Evolutionary conservation across 2,888 invertebrate genomes (phyloP).

Genomic region (Hirtodrosophila confusa): DNA sequence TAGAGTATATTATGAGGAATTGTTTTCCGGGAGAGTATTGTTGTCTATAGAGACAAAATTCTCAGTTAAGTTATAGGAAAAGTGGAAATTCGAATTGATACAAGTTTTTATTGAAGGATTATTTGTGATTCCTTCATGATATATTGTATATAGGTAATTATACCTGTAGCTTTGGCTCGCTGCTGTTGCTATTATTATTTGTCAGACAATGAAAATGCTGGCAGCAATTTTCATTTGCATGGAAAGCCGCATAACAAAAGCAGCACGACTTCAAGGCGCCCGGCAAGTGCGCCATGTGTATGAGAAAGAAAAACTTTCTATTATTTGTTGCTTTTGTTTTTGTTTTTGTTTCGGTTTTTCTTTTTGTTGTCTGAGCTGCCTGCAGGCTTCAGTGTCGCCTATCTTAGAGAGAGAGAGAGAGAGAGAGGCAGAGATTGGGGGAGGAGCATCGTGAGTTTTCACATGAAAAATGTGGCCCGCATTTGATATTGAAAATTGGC

Average conservation of each 20-base stretch:
- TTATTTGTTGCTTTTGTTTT: slow-evolving; percentile 30
- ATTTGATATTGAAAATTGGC: slow-evolving; percentile 56
- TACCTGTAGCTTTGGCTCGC: not conserved
- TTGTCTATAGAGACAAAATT: too few species aligned
- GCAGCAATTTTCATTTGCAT: slow-evolving; percentile 69
- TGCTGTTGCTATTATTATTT: slow-evolving; percentile 1
- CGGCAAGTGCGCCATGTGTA: slow-evolving; percentile 49
- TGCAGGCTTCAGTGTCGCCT: slow-evolving; percentile 55
- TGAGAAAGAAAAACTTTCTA: slow-evolving; percentile 70
- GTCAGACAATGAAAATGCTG: slow-evolving; percentile 41
- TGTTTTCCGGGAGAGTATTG: too few species aligned
- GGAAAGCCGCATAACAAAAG: slow-evolving; percentile 67
- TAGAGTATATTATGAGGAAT: too few species aligned
- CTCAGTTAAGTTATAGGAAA: too few species aligned
- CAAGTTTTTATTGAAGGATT: too few species aligned
- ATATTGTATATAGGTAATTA: not conserved
- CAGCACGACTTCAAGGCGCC: slow-evolving; percentile 29
- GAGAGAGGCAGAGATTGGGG: not conserved
- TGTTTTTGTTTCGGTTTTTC: too few species aligned
- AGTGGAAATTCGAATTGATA: too few species aligned
- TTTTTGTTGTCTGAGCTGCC: slow-evolving; percentile 35
- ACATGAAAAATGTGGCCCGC: slow-evolving; percentile 61
- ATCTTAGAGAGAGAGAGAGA: slow-evolving; percentile 24
- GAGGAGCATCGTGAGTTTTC: slow-evolving; percentile 51
- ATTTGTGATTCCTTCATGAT: too few species aligned